Evolutionary conservation across 2,888 invertebrate species (phyloP).

Genomic region (Trissolcus japonicus): DNA sequence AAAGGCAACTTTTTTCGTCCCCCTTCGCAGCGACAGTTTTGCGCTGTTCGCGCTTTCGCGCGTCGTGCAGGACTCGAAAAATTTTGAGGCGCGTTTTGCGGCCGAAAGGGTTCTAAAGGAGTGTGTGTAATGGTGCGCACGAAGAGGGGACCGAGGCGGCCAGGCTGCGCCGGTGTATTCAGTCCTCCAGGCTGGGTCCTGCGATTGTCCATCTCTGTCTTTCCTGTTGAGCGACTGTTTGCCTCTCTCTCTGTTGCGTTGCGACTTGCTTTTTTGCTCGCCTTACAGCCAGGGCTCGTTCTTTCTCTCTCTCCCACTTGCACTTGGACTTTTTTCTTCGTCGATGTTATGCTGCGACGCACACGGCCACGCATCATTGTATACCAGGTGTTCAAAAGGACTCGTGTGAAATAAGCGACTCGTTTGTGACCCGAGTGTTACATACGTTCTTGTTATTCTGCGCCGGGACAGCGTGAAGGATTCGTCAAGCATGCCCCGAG

Average conservation of each 20-base stretch:
- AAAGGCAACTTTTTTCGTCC: slow-evolving; percentile 2
- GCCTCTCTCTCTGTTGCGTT: slow-evolving; percentile 12
- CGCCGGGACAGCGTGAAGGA: slow-evolving; percentile 5
- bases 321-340: slow-evolving; percentile 20
- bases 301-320: slow-evolving; percentile 26
- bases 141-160: slow-evolving; percentile 25
- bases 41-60: slow-evolving; percentile 47
- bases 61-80: slow-evolving; percentile 42
- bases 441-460: slow-evolving; percentile 23
- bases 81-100: slow-evolving; percentile 24
- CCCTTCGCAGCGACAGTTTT: slow-evolving; percentile 11
- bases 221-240: slow-evolving; percentile 1
- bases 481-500: background rate
- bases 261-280: slow-evolving; percentile 26
- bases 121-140: slow-evolving; percentile 28
- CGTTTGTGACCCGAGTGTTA: slow-evolving; percentile 23
- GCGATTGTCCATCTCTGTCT: slow-evolving; percentile 10
- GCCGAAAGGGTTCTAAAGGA: slow-evolving; percentile 30
- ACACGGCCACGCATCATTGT: slow-evolving; percentile 31
- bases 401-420: slow-evolving; percentile 36
- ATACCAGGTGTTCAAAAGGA: slow-evolving; percentile 52
- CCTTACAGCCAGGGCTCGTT: background rate
- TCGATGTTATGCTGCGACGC: slow-evolving; percentile 32
- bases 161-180: slow-evolving; percentile 35
- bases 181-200: slow-evolving; percentile 45